Evolutionary conservation across 1,140 invertebrate genomes (phyloP).

Genomic region (Bombus waltoni): DNA sequence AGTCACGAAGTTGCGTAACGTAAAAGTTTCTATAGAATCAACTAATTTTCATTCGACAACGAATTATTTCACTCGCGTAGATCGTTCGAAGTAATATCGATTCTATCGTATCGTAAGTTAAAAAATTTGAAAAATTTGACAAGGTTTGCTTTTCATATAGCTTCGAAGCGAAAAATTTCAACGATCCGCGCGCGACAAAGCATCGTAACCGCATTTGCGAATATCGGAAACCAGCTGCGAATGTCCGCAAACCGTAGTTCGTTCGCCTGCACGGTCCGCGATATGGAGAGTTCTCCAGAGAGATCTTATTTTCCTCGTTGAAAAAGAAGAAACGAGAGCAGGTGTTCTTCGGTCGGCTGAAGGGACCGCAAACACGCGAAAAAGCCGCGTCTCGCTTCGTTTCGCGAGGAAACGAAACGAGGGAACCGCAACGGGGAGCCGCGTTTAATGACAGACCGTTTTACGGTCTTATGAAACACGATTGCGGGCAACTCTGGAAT

Average conservation of each 20-base stretch:
- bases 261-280: neutral
- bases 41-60: no score
- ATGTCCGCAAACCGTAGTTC: conserved; percentile 21
- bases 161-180: neutral
- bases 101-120: no score
- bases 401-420: conserved; percentile 57
- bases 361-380: conserved; percentile 54
- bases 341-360: conserved; percentile 13
- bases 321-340: neutral
- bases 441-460: conserved; percentile 75
- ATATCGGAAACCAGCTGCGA: neutral
- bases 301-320: conserved; percentile 7
- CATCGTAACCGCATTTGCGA: neutral
- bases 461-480: conserved; percentile 73
- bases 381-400: conserved; percentile 36
- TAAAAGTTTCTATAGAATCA: no score
- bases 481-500: conserved; percentile 60
- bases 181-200: neutral
- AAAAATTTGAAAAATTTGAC: neutral
- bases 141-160: no score
- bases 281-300: neutral
- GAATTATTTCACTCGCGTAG: no score
- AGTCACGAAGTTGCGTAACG: no score
- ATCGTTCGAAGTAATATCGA: no score
- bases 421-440: conserved; percentile 69